These are phyloP conservation scores for Caenorhabditis angaria DNA, from an alignment of 2,888 invertebrate species.

Conservation along the genomic window DNA sequence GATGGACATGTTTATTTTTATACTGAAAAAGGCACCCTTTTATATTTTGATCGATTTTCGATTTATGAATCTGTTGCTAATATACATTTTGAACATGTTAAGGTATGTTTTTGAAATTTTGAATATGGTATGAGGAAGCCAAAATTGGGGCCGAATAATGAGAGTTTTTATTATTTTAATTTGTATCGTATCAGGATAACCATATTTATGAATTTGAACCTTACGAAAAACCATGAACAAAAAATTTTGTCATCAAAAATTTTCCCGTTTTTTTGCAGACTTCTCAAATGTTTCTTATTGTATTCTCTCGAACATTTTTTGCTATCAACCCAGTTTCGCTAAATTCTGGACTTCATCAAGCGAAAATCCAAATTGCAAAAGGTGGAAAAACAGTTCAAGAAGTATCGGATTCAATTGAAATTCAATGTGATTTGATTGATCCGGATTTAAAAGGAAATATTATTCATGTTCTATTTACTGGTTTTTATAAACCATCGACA, in stretches of 20 bases:
- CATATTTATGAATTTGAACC: too few species aligned
- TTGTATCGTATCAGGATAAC: too few species aligned
- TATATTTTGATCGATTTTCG: slow-evolving; percentile 62
- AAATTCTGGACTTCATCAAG: slow-evolving; percentile 51
- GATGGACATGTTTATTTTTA: slow-evolving; percentile 57
- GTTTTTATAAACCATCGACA: slow-evolving; percentile 46
- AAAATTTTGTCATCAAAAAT: too few species aligned
- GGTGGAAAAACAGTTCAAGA: slow-evolving; percentile 52
- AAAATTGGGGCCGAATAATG: background rate
- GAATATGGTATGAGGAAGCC: too few species aligned
- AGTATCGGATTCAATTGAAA: slow-evolving; percentile 55
- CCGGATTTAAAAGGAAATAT: slow-evolving; percentile 43
- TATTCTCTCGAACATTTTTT: slow-evolving; percentile 44
- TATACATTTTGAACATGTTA: slow-evolving; percentile 55
- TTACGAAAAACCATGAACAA: too few species aligned
- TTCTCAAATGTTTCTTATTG: slow-evolving; percentile 53
- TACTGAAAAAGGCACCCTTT: slow-evolving; percentile 63
- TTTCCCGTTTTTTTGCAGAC: too few species aligned
- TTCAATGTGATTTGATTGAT: slow-evolving; percentile 51
- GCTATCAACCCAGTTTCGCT: slow-evolving; percentile 56
- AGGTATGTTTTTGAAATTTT: slow-evolving; percentile 20
- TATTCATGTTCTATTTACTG: slow-evolving; percentile 52
- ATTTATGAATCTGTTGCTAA: slow-evolving; percentile 45
- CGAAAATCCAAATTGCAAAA: slow-evolving; percentile 59
- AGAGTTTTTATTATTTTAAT: too few species aligned